Evolutionary conservation across 2,113 vertebrate species (phyloP).

Genomic region (Chunga burmeisteri): DNA sequence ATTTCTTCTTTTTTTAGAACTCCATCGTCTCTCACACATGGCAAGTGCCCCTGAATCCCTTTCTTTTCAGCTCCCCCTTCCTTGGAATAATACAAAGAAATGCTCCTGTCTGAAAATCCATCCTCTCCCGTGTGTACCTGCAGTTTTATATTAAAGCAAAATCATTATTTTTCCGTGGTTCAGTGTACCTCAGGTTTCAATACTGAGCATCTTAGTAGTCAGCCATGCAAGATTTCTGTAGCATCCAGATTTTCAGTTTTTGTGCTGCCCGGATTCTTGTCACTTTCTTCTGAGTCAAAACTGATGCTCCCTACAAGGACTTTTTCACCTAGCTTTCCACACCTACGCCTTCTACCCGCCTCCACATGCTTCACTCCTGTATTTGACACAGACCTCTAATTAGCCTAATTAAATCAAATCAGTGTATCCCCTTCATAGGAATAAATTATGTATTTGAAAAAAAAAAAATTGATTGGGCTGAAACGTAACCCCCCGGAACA

Average conservation of each 20-base stretch:
- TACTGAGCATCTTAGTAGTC: background rate
- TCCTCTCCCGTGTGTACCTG: background rate
- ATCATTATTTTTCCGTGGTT: background rate
- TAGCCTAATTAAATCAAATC: conserved; percentile 42
- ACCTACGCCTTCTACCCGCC: background rate
- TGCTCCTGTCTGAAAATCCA: background rate
- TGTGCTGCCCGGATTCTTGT: background rate
- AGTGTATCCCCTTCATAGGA: background rate
- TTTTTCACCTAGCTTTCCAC: background rate
- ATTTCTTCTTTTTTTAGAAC: background rate
- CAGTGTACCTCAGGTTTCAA: background rate
- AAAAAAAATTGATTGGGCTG: background rate
- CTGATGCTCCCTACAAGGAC: background rate
- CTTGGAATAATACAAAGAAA: background rate
- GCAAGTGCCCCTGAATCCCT: background rate
- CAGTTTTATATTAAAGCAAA: background rate
- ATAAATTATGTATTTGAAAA: conserved; percentile 14
- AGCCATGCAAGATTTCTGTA: background rate
- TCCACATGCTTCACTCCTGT: background rate
- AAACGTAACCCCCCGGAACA: conserved; percentile 4
- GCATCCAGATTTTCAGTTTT: background rate
- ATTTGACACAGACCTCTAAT: conserved; percentile 40
- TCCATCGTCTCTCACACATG: background rate
- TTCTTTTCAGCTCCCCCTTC: background rate
- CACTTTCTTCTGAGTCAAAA: conserved; percentile 10